Conservation (phyloP, 2,113 vertebrate species). For the Otolemur garnettii region DNA sequence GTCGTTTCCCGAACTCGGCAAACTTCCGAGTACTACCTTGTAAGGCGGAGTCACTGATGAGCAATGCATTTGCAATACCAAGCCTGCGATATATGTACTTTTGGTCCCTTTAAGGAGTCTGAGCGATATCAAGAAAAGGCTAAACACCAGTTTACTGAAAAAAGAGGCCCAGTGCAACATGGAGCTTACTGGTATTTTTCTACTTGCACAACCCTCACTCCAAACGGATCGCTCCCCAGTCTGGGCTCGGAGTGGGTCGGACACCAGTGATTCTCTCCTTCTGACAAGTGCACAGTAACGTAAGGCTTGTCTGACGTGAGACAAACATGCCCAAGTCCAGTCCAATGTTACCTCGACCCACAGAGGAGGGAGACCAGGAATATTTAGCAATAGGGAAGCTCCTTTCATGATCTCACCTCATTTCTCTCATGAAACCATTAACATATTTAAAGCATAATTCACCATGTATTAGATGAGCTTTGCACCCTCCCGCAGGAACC, state of each 20-base stretch:
- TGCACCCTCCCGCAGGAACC: rapidly evolving
- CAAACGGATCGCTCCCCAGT: rapidly evolving
- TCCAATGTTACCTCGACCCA: too few relatives aligned
- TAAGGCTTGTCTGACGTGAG: rapidly evolving
- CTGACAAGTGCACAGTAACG: too few relatives aligned
- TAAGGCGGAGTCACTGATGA: neutral
- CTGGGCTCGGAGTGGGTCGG: neutral
- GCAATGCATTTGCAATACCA: too few relatives aligned
- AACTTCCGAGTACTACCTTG: neutral
- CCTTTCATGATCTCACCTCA: neutral
- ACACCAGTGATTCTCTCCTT: neutral
- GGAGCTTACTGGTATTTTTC: neutral
- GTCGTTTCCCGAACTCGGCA: neutral
- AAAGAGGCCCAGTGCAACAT: rapidly evolving
- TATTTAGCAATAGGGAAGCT: neutral
- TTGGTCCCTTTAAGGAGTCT: neutral
- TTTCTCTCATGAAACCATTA: too few relatives aligned
- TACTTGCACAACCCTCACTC: too few relatives aligned
- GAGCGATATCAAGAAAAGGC: too few relatives aligned
- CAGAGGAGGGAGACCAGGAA: too few relatives aligned
- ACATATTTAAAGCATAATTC: neutral
- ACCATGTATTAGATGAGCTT: neutral
- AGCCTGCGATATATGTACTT: neutral
- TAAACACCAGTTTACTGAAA: neutral
- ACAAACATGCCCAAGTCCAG: neutral